Percentiles rank a stretch among this genome's conserved stretches.
Conservation (phyloP, 1,140 invertebrate species). For the Platyscapa corneri region DNA sequence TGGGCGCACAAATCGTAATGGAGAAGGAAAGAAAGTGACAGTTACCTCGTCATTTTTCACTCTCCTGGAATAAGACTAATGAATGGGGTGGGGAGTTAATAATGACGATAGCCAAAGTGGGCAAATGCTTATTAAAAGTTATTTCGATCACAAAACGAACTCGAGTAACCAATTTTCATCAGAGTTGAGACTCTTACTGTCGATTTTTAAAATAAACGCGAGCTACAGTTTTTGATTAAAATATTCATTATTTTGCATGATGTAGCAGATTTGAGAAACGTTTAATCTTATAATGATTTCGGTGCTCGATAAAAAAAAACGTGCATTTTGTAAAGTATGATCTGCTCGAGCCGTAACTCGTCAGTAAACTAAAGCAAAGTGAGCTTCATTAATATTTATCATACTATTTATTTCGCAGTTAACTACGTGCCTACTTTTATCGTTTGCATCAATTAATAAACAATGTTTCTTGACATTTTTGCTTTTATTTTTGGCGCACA, state of each 20-base stretch:
- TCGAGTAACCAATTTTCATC: constrained; percentile 16
- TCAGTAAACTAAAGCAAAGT: not conserved
- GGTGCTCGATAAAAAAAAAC: too few species aligned
- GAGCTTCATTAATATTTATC: not conserved
- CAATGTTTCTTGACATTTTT: not conserved
- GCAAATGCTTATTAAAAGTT: constrained; percentile 15
- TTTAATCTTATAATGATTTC: constrained; percentile 23
- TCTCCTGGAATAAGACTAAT: not conserved
- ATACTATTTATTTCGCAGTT: not conserved
- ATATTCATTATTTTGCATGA: constrained; percentile 25
- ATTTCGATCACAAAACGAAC: constrained; percentile 5
- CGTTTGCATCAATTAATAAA: not conserved
- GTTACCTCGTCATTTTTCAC: not conserved
- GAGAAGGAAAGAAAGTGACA: not conserved
- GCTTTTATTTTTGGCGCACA: too few species aligned
- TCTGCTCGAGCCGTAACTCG: not conserved
- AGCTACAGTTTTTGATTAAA: not conserved
- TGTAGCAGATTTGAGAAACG: constrained; percentile 12
- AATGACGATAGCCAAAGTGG: not conserved
- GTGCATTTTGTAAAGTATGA: not conserved
- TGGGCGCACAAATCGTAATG: not conserved
- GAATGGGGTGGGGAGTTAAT: not conserved
- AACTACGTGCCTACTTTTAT: too few species aligned
- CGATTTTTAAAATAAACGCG: not conserved
- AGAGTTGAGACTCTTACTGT: not conserved